These are phyloP conservation scores for Agonum fuliginosum DNA, from an alignment of 2,888 invertebrate genomes.

Conservation along the genomic window DNA sequence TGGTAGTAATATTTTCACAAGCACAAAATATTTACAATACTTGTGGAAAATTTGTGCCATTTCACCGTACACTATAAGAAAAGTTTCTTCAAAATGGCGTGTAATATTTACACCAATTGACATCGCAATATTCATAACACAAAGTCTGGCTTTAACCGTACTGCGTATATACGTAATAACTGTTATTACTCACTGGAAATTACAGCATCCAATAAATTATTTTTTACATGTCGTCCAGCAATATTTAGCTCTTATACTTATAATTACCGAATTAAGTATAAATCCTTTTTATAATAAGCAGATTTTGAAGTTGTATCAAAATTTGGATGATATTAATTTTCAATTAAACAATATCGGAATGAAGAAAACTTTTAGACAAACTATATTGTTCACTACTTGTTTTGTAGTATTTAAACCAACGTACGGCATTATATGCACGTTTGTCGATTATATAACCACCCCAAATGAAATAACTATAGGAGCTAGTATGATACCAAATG, in stretches of 20 bases:
- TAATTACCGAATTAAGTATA: not conserved
- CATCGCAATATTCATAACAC: not conserved
- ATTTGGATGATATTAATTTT: not conserved
- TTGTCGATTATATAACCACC: not conserved
- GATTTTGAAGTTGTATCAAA: not conserved
- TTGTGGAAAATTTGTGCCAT: not conserved
- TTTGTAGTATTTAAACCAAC: not conserved
- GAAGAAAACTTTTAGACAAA: not conserved
- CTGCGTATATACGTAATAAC: not conserved
- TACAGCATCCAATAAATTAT: not conserved
- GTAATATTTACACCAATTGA: not conserved
- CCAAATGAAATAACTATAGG: constrained; percentile 12
- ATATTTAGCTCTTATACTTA: not conserved
- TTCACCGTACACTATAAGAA: not conserved
- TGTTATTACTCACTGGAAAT: not conserved
- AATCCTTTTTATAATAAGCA: not conserved
- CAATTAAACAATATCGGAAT: not conserved
- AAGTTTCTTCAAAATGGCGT: not conserved
- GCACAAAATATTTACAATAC: not conserved
- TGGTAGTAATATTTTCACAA: not conserved
- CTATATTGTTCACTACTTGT: not conserved
- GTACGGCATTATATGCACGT: not conserved
- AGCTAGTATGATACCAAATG: not conserved
- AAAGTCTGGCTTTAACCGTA: not conserved
- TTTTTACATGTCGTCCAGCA: not conserved